Percentiles rank a stretch among this genome's conserved stretches.
These are phyloP conservation scores for Dendroctonus valens DNA, from an alignment of 1,140 invertebrate species.

Conservation along the genomic window DNA sequence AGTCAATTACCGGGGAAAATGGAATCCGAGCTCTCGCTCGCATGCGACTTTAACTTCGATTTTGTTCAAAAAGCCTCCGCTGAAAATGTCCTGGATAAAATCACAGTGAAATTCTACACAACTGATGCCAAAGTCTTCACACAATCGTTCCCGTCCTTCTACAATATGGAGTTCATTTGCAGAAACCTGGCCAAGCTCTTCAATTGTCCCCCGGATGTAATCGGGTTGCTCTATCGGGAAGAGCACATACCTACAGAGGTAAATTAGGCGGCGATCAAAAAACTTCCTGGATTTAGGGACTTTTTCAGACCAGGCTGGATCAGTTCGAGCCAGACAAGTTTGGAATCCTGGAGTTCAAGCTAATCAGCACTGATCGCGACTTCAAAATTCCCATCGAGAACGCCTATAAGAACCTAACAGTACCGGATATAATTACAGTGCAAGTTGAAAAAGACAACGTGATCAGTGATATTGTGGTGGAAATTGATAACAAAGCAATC, in stretches of 20 bases:
- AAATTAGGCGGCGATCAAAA: constrained; percentile 8
- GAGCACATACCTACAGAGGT: constrained; percentile 24
- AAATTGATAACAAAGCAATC: constrained; percentile 58
- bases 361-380: constrained; percentile 37
- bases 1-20: background rate
- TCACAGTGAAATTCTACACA: constrained; percentile 46
- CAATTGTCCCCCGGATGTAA: constrained; percentile 13
- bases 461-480: constrained; percentile 56
- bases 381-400: constrained; percentile 39
- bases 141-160: constrained; percentile 37
- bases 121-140: constrained; percentile 42
- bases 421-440: constrained; percentile 58
- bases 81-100: constrained; percentile 18
- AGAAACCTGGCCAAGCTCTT: constrained; percentile 18
- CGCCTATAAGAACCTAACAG: constrained; percentile 39
- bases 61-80: background rate
- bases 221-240: constrained; percentile 19
- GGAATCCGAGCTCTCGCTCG: background rate
- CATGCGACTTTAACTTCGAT: constrained; percentile 18
- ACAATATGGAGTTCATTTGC: constrained; percentile 23
- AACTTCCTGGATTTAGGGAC: background rate
- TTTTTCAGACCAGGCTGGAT: constrained; percentile 21
- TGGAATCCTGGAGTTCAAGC: constrained; percentile 40
- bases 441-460: constrained; percentile 51
- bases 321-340: constrained; percentile 35